Percentiles rank a stretch among this genome's conserved stretches.
phyloP scores from a whole-genome alignment of 2,113 vertebrate species.

The Channa argus region DNA sequence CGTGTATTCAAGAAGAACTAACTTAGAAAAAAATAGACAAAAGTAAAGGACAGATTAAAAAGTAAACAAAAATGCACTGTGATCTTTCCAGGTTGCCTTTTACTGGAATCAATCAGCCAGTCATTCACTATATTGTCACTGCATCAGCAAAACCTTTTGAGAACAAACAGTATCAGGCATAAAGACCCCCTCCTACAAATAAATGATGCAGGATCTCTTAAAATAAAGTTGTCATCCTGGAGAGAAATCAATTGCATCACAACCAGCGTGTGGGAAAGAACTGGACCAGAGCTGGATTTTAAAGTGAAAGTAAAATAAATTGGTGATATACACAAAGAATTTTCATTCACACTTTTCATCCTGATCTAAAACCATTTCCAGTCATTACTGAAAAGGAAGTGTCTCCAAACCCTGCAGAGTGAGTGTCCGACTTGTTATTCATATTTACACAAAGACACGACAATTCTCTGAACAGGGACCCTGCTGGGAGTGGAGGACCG shows the following conservation, averaged over 20 bases:
- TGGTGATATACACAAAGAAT: constrained; percentile 1
- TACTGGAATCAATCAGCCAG: constrained; percentile 20
- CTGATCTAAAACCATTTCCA: constrained; percentile 38
- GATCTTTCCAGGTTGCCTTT: constrained; percentile 33
- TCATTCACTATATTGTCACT: constrained; percentile 34
- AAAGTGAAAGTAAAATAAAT: constrained; percentile 54
- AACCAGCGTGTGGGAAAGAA: constrained; percentile 56
- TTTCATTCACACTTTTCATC: constrained; percentile 43
- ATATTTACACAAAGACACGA: constrained; percentile 68
- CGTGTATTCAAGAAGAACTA: constrained; percentile 27
- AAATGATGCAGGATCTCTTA: constrained; percentile 51
- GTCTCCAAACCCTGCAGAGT: constrained; percentile 52
- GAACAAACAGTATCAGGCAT: constrained; percentile 28
- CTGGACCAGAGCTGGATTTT: constrained; percentile 53
- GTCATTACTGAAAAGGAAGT: constrained; percentile 36
- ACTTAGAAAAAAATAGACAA: constrained; percentile 28
- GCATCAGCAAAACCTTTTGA: constrained; percentile 33
- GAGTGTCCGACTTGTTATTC: constrained; percentile 47
- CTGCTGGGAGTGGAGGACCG: constrained; percentile 40
- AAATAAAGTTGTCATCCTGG: constrained; percentile 45
- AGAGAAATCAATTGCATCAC: constrained; percentile 52
- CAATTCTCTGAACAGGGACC: constrained; percentile 37
- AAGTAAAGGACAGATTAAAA: constrained; percentile 22
- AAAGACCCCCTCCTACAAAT: constrained; percentile 42
- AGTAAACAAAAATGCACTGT: constrained; percentile 26